A percentile compares a stretch with the other conserved stretches of the same genome.
These are phyloP conservation scores for Petrophora chlorosata DNA, from an alignment of 2,888 invertebrate genomes.

Conservation along the genomic window DNA sequence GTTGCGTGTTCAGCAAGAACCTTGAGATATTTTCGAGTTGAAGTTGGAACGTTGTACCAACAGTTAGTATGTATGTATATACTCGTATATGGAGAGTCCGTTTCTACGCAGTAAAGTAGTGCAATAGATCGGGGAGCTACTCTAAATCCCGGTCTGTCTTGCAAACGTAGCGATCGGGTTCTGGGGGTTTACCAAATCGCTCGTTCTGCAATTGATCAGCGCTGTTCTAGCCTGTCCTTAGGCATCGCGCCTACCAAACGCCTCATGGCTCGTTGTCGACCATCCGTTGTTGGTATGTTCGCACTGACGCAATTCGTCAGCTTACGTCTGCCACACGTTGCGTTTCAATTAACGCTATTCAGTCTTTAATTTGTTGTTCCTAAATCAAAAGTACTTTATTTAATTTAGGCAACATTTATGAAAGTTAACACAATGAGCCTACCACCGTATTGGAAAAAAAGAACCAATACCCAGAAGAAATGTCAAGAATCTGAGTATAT, in stretches of 20 bases:
- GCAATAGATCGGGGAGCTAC: conserved; percentile 51
- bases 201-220: conserved; percentile 8
- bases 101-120: conserved; percentile 66
- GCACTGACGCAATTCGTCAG: background rate
- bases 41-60: background rate
- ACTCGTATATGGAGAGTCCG: conserved; percentile 68
- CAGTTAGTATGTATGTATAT: too few species aligned
- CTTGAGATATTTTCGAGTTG: conserved; percentile 13
- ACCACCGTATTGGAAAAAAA: too few species aligned
- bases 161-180: conserved; percentile 35
- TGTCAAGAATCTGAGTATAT: too few species aligned
- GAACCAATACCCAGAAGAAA: too few species aligned
- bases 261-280: conserved; percentile 13
- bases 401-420: too few species aligned
- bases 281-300: conserved; percentile 6
- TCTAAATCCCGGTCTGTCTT: conserved; percentile 40
- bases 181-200: conserved; percentile 26
- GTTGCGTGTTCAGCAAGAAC: conserved; percentile 16
- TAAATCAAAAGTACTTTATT: background rate
- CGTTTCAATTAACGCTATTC: conserved; percentile 29
- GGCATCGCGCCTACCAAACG: conserved; percentile 7
- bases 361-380: conserved; percentile 19
- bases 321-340: conserved; percentile 15
- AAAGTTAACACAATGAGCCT: too few species aligned
- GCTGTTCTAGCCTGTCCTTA: conserved; percentile 11